Base-by-base conservation (phyloP, 2,797 vertebrate genomes). In the Choloepus didactylus region DNA sequence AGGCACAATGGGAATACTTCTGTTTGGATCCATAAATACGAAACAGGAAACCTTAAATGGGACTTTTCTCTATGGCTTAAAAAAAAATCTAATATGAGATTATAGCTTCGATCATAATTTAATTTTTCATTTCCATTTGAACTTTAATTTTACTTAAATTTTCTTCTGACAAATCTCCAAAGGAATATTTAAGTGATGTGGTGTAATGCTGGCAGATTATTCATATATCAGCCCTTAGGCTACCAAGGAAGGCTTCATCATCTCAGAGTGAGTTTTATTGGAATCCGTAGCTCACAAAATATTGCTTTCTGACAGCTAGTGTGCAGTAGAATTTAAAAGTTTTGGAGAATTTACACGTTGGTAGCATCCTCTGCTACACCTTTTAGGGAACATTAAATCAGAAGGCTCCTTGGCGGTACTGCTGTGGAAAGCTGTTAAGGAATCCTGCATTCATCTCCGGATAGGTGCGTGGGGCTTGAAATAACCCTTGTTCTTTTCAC, bases 201-300 rank as follows among this genome's bases (percentile, higher is more conserved):
- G 93, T 54, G 83, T 94, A 97, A 97, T 96, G 15, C 90, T 91
- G 95, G 75, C 91, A 96, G 96, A 85, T 92, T 95, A 54, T 95
- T 96, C 79, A 69, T 96, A 70, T 84, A 87, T 96, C 96, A 96
- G 21, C 96, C 95, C 97, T 86, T 70, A 92, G 97, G 95, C 97
- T 96, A 86, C 93, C 80, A n/a, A 97, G 87, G 93, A 97, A 97
- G 95, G 66, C 87, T 97, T 97, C 96, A 85, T 96, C 95, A 69
- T 81, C 94, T 97, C 96, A 60, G 76, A 97, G 83, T 86, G 90
- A 96, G 77, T 97, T 98, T 98, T 98, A 97, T 97, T 98, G 96
- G 96, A 97, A 98, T 97, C 91, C 10, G 89, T 90, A 97, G 97
- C 96, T 98, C 98, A 98, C 97, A 97, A 98, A 98, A 98, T 98